Evolutionary conservation across 2,113 vertebrate genomes (phyloP).

Genomic region (Oxyura jamaicensis): DNA sequence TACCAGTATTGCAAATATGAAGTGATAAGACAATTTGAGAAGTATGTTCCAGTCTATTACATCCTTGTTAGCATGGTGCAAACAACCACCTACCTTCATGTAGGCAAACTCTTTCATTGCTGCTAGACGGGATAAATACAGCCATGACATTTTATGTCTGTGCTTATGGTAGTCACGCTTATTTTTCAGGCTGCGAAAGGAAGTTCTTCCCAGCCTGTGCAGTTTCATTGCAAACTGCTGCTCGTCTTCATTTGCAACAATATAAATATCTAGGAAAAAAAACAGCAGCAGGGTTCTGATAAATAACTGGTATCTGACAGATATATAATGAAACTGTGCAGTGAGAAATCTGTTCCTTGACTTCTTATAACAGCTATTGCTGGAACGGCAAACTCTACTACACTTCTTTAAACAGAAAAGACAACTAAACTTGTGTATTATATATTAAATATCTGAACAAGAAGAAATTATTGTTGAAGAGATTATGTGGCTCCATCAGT

Average conservation of each 20-base stretch:
- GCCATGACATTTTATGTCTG: conserved; percentile 93
- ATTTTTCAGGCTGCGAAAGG: conserved; percentile 95
- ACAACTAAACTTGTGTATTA: background rate
- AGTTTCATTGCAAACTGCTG: conserved; percentile 92
- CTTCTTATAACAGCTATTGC: background rate
- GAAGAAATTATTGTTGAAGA: background rate
- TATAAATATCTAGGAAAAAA: conserved; percentile 88
- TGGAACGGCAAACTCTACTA: background rate
- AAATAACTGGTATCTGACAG: background rate
- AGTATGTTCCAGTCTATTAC: background rate
- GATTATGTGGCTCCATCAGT: background rate
- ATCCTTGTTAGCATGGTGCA: background rate
- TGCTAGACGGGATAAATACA: conserved; percentile 96
- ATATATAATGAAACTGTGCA: background rate
- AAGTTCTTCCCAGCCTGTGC: conserved; percentile 93
- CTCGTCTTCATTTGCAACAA: conserved; percentile 89
- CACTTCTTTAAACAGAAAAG: background rate
- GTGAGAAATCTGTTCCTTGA: background rate
- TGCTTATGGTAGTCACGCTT: conserved; percentile 97
- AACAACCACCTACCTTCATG: conserved; percentile 87
- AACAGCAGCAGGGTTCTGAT: accelerated
- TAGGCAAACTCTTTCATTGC: conserved; percentile 99
- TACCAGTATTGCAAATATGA: background rate
- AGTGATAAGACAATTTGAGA: background rate
- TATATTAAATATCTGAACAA: background rate